Evolutionary conservation across 2,888 invertebrate species (phyloP).

Genomic region (Portevinia maculata): DNA sequence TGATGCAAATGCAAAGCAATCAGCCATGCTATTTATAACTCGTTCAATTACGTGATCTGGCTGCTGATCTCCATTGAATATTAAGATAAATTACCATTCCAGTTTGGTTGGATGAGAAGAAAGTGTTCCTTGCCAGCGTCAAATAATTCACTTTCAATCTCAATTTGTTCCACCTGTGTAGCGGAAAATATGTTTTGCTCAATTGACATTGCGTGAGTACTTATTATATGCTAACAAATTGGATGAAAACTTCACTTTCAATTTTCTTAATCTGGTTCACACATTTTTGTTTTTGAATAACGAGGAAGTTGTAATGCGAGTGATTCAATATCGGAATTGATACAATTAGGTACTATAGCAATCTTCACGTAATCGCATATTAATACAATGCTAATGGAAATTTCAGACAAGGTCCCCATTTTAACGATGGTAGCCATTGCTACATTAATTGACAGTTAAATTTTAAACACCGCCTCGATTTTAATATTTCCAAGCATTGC

Average conservation of each 20-base stretch:
- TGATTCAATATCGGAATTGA: background rate
- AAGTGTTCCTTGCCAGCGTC: constrained; percentile 38
- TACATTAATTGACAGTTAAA: background rate
- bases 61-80: background rate
- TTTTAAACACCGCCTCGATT: background rate
- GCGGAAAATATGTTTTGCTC: background rate
- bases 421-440: constrained; percentile 25
- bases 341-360: constrained; percentile 1
- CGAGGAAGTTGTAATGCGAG: constrained; percentile 16
- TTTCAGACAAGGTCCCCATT: background rate
- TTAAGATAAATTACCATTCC: constrained; percentile 26
- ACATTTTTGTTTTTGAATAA: background rate
- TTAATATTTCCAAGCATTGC: background rate
- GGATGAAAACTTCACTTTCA: background rate
- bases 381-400: constrained; percentile 20
- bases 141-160: constrained; percentile 47
- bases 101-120: constrained; percentile 29
- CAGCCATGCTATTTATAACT: constrained; percentile 29
- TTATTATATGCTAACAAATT: background rate
- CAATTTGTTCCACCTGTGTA: constrained; percentile 21
- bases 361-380: constrained; percentile 12
- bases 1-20: constrained; percentile 16
- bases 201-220: constrained; percentile 1
- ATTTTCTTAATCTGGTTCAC: background rate
- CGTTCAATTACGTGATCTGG: constrained; percentile 28